Evolutionary conservation across 2,888 invertebrate species (phyloP).

Genomic region (Pristionchus exspectatus): DNA sequence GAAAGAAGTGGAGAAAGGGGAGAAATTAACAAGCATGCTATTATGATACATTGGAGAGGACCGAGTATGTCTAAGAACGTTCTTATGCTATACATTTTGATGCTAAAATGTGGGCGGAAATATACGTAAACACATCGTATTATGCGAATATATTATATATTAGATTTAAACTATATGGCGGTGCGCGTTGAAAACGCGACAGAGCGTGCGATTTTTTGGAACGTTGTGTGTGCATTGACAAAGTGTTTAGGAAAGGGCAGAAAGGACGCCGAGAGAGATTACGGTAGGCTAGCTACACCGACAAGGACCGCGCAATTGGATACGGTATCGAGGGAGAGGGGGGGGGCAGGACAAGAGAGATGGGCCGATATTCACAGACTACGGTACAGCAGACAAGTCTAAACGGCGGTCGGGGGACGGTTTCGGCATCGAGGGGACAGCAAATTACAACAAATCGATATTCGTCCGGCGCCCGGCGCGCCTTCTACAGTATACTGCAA

Average conservation of each 20-base stretch:
- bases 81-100: slow-evolving; percentile 46
- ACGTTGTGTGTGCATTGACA: neutral
- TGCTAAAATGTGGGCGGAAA: neutral
- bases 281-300: slow-evolving; percentile 31
- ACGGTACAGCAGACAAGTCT: slow-evolving; percentile 22
- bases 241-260: slow-evolving; percentile 36
- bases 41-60: slow-evolving; percentile 40
- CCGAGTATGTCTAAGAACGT: slow-evolving; percentile 3
- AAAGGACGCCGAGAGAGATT: neutral
- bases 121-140: slow-evolving; percentile 3
- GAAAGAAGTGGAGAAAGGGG: neutral
- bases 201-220: slow-evolving; percentile 6
- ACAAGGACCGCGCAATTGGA: neutral
- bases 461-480: neutral
- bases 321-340: neutral
- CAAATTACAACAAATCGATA: slow-evolving; percentile 39
- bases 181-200: slow-evolving; percentile 20
- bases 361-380: slow-evolving; percentile 28
- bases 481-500: slow-evolving; percentile 44
- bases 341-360: neutral
- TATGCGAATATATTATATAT: slow-evolving; percentile 44
- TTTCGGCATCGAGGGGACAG: neutral
- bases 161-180: slow-evolving; percentile 22
- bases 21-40: slow-evolving; percentile 7
- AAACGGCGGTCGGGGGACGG: neutral